phyloP scores from a whole-genome alignment of 2,888 invertebrate species.

The Heliconius erato region DNA sequence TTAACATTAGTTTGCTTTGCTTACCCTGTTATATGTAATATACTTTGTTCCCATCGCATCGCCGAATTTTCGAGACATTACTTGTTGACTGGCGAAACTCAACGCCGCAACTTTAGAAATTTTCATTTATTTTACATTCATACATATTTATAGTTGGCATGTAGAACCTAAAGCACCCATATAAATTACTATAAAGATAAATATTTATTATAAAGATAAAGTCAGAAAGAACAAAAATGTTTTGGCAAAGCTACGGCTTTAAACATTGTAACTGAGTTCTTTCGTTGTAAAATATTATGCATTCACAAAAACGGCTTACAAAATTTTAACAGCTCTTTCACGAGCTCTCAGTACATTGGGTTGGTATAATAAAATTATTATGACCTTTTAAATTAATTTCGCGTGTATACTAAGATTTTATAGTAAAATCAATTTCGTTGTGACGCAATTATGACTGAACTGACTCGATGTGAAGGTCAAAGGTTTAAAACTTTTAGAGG shows the following conservation, averaged over 20 bases:
- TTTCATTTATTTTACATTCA: no score
- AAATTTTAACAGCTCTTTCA: slow-evolving; percentile 19
- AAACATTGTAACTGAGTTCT: slow-evolving; percentile 12
- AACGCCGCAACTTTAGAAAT: background rate
- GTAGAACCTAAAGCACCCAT: background rate
- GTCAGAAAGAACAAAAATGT: background rate
- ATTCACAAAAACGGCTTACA: slow-evolving; percentile 2
- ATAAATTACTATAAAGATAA: background rate
- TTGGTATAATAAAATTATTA: slow-evolving; percentile 32
- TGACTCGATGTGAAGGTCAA: background rate
- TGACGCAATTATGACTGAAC: background rate
- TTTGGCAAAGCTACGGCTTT: slow-evolving; percentile 3
- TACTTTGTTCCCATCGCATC: no score
- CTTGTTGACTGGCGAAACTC: no score
- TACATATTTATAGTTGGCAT: no score
- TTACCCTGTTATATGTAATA: background rate
- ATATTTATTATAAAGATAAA: background rate
- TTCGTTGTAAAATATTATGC: slow-evolving; percentile 10
- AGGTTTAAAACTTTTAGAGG: background rate
- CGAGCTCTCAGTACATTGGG: slow-evolving; percentile 2
- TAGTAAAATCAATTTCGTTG: slow-evolving; percentile 18
- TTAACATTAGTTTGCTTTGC: background rate
- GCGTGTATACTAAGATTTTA: slow-evolving; percentile 29
- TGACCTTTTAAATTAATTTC: slow-evolving; percentile 25
- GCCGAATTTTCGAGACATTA: no score